Base-by-base conservation (phyloP, 2,888 invertebrate genomes). In the Caenorhabditis sp. region DNA sequence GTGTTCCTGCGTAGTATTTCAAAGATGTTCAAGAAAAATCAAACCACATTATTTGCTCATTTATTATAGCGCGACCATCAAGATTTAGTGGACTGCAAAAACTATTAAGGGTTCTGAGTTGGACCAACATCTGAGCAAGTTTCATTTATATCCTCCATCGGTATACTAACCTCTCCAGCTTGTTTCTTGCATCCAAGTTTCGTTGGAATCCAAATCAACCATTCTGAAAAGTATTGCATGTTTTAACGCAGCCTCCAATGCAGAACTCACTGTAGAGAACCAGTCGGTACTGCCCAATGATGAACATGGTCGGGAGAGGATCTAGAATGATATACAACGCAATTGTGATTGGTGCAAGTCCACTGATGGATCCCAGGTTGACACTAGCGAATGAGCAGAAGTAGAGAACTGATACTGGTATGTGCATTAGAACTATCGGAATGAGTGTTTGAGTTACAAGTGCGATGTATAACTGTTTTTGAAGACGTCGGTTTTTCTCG, bases 291-390 rank as follows among this genome's bases (percentile, higher is more conserved):
- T 56, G 56, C 5, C 56, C 54, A 16, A 74, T 64, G 12, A 74
- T 74, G 10, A 74, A 54, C 51, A 74, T 61, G 28, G 74, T 74
- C 8, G 74, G 74, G 7, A 74, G 31, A 3, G 74, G 74, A 24
- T 74, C 74, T 6, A 74, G 64, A 5, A 38, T 44, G 8, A 64
- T 64, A 19, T 56, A 74, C 2, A 66, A 44, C 31, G 74, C 74
- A 44, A 74, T 74, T 3, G 74, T 35, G 2, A 66, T 14, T n/a
- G 74, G 64, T 64, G 64, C 74, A 26, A 66, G 54, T 22, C 74
- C 74, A 44, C 64, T 74, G 19, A 38, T 3, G 14, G 64, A 47
- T 31, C 74, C 74, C 0, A 74, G 44, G 6, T 74, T 41, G 0
- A 74, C 22, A 19, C 44, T 31, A 16, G 64, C 19, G 24, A 74